Percentiles rank a stretch among this genome's conserved stretches.
phyloP scores from a whole-genome alignment of 2,113 vertebrate species.

The Notothenia rossii region DNA sequence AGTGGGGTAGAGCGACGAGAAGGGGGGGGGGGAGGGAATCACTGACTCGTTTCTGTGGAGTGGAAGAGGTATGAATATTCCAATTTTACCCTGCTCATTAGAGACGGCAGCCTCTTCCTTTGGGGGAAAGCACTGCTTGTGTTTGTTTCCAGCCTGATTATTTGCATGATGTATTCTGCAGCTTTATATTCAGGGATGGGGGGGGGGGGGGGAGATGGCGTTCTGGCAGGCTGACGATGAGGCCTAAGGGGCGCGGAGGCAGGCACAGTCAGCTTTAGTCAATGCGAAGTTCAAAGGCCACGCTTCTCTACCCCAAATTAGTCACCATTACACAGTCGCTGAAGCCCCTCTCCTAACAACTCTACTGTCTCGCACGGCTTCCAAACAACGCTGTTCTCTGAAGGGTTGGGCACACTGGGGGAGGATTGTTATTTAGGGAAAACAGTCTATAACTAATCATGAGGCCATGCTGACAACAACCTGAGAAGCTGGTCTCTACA shows the following conservation, averaged over 20 bases:
- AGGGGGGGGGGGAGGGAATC: slow-evolving; percentile 33
- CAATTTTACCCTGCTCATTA: slow-evolving; percentile 77
- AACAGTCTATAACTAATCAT: slow-evolving; percentile 26
- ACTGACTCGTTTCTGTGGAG: slow-evolving; percentile 60
- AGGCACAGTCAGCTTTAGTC: slow-evolving; percentile 70
- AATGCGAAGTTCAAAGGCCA: slow-evolving; percentile 72
- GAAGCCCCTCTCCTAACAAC: slow-evolving; percentile 42
- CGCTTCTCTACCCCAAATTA: slow-evolving; percentile 70
- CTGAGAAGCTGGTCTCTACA: not conserved
- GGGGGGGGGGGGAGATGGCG: slow-evolving; percentile 46
- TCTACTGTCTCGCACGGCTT: slow-evolving; percentile 12
- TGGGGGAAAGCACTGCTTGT: slow-evolving; percentile 71
- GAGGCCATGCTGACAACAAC: not conserved
- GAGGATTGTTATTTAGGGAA: slow-evolving; percentile 25
- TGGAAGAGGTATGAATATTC: slow-evolving; percentile 78
- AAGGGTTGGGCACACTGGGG: not conserved
- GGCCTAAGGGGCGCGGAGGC: slow-evolving; percentile 60
- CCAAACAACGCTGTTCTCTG: not conserved
- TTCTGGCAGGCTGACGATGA: slow-evolving; percentile 75
- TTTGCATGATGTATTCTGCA: slow-evolving; percentile 82
- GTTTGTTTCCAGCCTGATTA: slow-evolving; percentile 82
- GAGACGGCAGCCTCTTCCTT: slow-evolving; percentile 75
- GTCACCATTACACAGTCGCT: slow-evolving; percentile 66
- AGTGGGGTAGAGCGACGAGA: slow-evolving; percentile 17
- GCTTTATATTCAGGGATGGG: slow-evolving; percentile 75